Base-by-base conservation (phyloP, 2,113 vertebrate species). In the Epinephelus fuscoguttatus region DNA sequence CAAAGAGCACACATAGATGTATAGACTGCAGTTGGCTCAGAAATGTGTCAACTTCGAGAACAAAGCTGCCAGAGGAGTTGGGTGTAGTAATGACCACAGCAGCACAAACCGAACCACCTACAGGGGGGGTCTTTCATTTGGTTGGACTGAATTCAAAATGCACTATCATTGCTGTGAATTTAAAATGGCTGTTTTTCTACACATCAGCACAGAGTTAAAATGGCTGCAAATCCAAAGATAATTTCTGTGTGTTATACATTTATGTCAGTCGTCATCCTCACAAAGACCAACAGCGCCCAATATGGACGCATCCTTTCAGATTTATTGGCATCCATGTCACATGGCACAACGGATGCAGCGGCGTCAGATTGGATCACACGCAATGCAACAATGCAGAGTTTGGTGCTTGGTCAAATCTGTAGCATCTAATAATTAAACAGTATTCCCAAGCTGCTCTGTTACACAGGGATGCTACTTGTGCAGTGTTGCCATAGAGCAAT, bases 1-100 rank as follows among this genome's bases (percentile, higher is more conserved):
- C 94, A 94, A 94, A 94, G 92, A 95, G 89, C 91, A 93, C 93
- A 94, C 92, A 90, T 93, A 92, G 88, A 92, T 86, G 52, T 80
- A 70, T 80, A 88, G 88, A 77, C 64, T 74, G 84, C 70, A 79
- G 82, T 84, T 89, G 88, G 71, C 83, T 89, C 85, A 75, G 70
- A 81, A 84, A 84, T 69, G 68, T 75, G 82, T 83, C 90, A 86
- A 79, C 80, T 77, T 56, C n/a, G 73, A 82, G 68, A 86, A 78
- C 82, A 87, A 91, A 89, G 91, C 89, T 93, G 89, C 79, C 90
- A 87, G 89, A 91, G 88, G 92, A 93, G 84, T 90, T 84, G 90
- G 92, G 88, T 84, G 82, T 66, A 87, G 86, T 61, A 87, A 88
- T 88, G 90, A 91, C 88, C 88, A 88, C 91, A 88, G 71, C 81